These are phyloP conservation scores for Lophotis ruficrista DNA, from an alignment of 2,113 vertebrate species.

Conservation along the genomic window DNA sequence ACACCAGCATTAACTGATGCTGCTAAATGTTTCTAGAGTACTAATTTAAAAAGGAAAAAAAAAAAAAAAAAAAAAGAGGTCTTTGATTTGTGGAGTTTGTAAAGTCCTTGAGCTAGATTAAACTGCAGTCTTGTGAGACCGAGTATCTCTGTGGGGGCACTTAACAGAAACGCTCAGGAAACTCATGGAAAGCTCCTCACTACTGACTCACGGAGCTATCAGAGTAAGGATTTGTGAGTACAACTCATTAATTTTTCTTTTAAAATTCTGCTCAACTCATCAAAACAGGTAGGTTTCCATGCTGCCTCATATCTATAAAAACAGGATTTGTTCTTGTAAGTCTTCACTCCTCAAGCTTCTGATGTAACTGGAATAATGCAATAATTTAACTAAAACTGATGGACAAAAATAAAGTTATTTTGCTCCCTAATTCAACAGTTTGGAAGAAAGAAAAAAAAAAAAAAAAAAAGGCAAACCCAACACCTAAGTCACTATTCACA, in stretches of 20 bases:
- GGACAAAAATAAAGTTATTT: neutral
- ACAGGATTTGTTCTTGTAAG: neutral
- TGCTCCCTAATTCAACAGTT: neutral
- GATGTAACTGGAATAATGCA: neutral
- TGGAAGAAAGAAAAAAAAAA: neutral
- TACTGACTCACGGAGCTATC: constrained; percentile 1
- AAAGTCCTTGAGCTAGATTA: constrained; percentile 68
- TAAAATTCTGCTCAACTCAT: neutral
- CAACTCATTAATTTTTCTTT: constrained; percentile 17
- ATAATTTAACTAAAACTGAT: neutral
- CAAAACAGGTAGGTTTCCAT: neutral
- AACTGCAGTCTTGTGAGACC: constrained; percentile 62
- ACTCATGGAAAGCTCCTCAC: constrained; percentile 49
- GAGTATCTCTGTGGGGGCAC: constrained; percentile 53
- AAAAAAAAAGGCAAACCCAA: neutral
- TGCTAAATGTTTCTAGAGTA: neutral
- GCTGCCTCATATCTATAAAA: neutral
- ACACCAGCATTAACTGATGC: neutral
- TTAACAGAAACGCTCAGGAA: constrained; percentile 11
- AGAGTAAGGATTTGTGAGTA: neutral
- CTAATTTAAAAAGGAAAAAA: neutral
- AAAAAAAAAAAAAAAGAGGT: neutral
- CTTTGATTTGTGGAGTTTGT: constrained; percentile 49
- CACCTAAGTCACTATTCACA: neutral
- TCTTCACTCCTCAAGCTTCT: neutral